Evolutionary conservation across 2,113 vertebrate species (phyloP).

Genomic region (Neolamprologus fasciatus): DNA sequence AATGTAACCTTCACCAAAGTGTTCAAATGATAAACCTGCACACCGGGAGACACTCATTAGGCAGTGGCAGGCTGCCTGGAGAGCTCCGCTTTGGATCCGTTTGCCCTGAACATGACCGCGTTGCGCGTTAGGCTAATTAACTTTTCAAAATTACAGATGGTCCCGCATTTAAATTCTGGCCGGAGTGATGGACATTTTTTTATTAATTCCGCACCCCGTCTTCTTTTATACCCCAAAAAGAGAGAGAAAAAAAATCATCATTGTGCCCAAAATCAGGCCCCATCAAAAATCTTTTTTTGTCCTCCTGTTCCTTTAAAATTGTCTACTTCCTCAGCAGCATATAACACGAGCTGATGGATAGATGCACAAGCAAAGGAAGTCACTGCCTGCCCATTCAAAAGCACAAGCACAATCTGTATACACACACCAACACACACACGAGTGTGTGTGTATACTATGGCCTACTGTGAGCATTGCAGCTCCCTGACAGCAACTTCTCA

Average conservation of each 20-base stretch:
- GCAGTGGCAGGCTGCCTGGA: slow-evolving; percentile 61
- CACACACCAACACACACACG: neutral
- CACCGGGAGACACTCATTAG: slow-evolving; percentile 64
- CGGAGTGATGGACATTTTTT: slow-evolving; percentile 42
- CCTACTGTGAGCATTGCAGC: slow-evolving; percentile 25
- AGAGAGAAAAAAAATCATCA: neutral
- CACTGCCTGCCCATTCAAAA: slow-evolving; percentile 21
- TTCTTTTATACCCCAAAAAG: neutral
- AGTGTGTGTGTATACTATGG: neutral
- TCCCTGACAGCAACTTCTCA: slow-evolving; percentile 53
- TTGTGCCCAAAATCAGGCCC: slow-evolving; percentile 3
- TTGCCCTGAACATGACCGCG: slow-evolving; percentile 67
- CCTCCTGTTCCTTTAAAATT: neutral
- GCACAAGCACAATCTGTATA: neutral
- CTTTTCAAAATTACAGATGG: slow-evolving; percentile 68
- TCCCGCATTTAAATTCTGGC: slow-evolving; percentile 51
- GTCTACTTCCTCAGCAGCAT: neutral
- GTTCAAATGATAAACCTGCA: slow-evolving; percentile 44
- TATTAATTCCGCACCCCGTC: slow-evolving; percentile 33
- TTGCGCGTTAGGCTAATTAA: slow-evolving; percentile 63
- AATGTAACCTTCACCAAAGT: slow-evolving; percentile 64
- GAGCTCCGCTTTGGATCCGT: slow-evolving; percentile 60
- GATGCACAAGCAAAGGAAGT: slow-evolving; percentile 21
- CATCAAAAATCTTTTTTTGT: neutral
- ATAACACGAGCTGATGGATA: slow-evolving; percentile 24